Evolutionary conservation across 2,797 vertebrate species (phyloP), one percentile per base, ranked within the genome.

Genomic region (Acanthornis magna): DNA sequence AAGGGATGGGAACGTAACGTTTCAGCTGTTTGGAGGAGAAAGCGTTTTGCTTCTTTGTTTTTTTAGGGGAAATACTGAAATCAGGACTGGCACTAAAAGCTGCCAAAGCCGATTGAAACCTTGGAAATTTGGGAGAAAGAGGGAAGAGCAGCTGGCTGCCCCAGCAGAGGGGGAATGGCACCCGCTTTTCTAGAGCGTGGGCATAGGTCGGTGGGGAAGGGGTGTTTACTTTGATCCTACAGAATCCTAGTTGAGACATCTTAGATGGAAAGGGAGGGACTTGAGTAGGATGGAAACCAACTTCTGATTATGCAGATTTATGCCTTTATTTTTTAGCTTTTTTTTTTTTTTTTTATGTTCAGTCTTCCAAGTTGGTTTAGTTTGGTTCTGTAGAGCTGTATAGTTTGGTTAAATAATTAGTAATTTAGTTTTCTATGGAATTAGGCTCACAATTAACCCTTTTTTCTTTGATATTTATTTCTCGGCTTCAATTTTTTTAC

Each of bases 381-480:
- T 97, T 97, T 62, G 90, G 88, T 96, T 97, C 94, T 78, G 92
- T 98, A 98, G 97, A 96, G 93, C 96, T 98, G 94, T 97, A 96
- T 98, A 97, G 97, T 98, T 98, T 96, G 97, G 95, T 97, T 98
- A 97, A 96, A 88, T 70, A 94, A 87, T 61, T 54, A 97, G 97
- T 96, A 93, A 91, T 97, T 96, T 94, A 91, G 95, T 96, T 95
- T 98, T 95, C 96, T 96, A 96, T 98, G 98, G 97, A 97, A 96
- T 95, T 95, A 97, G 95, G 97, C 97, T 98, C 97, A 51, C 96
- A 97, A 97, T 98, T 98, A 98, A 98, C 96, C 81, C 0, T 95
- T 91, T 92, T 90, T 89, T 91, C 96, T 93, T 79, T 43, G 98
- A 97, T 98, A 98, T 99, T 99, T 99, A 99, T 99, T 99, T 99